phyloP scores from a whole-genome alignment of 2,797 vertebrate genomes.

The Poeciliopsis presidionis region DNA sequence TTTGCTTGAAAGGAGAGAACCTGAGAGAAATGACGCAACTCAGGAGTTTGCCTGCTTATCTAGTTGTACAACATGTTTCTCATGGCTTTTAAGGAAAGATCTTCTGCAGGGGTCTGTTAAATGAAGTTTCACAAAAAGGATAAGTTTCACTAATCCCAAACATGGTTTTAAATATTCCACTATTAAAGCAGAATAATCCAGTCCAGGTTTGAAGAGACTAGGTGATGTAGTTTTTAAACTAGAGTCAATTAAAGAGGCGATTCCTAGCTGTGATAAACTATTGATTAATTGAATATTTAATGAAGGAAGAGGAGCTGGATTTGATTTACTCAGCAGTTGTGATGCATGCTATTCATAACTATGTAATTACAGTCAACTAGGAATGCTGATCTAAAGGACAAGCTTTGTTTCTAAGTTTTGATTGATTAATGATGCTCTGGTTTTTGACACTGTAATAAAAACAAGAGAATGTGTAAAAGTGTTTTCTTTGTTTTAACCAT shows the following conservation, averaged over 20 bases:
- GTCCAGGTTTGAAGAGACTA: too few species aligned
- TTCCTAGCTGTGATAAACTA: too few species aligned
- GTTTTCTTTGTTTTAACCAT: neutral
- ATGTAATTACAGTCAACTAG: neutral
- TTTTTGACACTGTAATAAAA: slow-evolving; percentile 3
- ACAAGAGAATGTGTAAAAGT: neutral
- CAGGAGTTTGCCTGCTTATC: neutral
- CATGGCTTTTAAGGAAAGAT: neutral
- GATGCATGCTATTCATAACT: slow-evolving; percentile 9
- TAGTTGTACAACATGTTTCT: neutral
- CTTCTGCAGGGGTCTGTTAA: too few species aligned
- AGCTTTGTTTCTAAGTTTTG: neutral
- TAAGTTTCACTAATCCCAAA: too few species aligned
- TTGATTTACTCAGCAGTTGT: neutral
- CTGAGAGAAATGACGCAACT: neutral
- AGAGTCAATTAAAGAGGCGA: too few species aligned
- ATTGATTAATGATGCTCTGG: neutral
- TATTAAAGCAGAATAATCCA: too few species aligned
- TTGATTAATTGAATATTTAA: neutral
- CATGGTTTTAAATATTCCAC: too few species aligned
- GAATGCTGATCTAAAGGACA: neutral
- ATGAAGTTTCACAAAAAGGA: too few species aligned
- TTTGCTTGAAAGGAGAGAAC: rapidly evolving
- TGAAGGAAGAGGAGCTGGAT: neutral
- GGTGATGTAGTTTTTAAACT: too few species aligned